Conservation (phyloP, 2,888 invertebrate genomes). For the Anthoptus insignis region DNA sequence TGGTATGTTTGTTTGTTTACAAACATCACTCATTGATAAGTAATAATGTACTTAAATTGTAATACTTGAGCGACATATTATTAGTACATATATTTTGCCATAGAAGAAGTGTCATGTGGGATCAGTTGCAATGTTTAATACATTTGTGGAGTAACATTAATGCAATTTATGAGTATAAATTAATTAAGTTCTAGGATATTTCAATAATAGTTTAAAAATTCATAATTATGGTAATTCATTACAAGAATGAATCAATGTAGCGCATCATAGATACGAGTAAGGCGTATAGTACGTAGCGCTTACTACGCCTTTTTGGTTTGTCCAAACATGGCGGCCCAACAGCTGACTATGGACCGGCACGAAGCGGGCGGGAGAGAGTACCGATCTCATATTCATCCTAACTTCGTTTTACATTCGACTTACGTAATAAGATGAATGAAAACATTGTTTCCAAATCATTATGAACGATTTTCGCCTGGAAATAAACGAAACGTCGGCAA, state of each 20-base stretch:
- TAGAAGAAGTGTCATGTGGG: neutral
- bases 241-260: constrained; percentile 13
- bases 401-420: constrained; percentile 44
- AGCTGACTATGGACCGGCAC: constrained; percentile 86
- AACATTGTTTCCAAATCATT: constrained; percentile 5
- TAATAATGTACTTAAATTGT: constrained; percentile 1
- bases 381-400: constrained; percentile 58
- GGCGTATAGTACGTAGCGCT: constrained; percentile 43
- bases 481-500: constrained; percentile 51
- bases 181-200: neutral
- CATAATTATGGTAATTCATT: constrained; percentile 17
- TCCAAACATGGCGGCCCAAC: constrained; percentile 87
- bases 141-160: neutral
- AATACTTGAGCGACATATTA: constrained; percentile 20
- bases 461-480: constrained; percentile 8
- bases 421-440: constrained; percentile 36
- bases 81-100: no score
- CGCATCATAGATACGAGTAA: constrained; percentile 12
- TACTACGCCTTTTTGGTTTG: constrained; percentile 85
- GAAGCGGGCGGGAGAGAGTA: constrained; percentile 77
- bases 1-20: constrained; percentile 17
- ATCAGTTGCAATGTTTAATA: no score
- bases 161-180: no score
- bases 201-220: constrained; percentile 17
- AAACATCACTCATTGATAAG: constrained; percentile 21